phyloP scores from a whole-genome alignment of 2,797 vertebrate species.

The Protosalanx chinensis region DNA sequence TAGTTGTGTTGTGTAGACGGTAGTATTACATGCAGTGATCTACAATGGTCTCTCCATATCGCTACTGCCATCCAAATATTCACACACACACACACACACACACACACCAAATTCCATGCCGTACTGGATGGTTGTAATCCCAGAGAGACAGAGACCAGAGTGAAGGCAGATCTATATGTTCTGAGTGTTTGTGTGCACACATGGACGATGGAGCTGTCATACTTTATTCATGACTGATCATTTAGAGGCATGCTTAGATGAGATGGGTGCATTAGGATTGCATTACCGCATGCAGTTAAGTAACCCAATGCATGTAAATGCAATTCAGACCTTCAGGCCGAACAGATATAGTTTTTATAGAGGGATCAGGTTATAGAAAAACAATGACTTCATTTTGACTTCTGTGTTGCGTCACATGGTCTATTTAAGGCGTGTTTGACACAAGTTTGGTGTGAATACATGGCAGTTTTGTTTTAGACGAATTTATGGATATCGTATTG shows the following conservation, averaged over 20 bases:
- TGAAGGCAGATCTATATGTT: conserved; percentile 49
- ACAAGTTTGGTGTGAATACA: no score
- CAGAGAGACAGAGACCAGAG: conserved; percentile 1
- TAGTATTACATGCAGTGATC: not conserved
- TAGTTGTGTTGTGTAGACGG: not conserved
- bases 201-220: conserved; percentile 59
- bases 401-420: no score
- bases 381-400: no score
- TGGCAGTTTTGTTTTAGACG: no score
- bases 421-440: no score
- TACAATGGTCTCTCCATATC: conserved; percentile 43
- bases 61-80: conserved; percentile 37
- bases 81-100: no score
- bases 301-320: conserved; percentile 53
- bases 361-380: conserved; percentile 5
- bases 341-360: conserved; percentile 42
- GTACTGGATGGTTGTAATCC: conserved; percentile 7
- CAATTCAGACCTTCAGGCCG: conserved; percentile 54
- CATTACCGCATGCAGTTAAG: conserved; percentile 63
- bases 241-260: conserved; percentile 58
- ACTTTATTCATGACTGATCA: conserved; percentile 68
- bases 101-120: conserved; percentile 26
- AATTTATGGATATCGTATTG: no score
- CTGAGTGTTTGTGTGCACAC: conserved; percentile 25
- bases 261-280: conserved; percentile 64